phyloP scores from a whole-genome alignment of 37 sponge, comb jelly and placozoan species.

The Agelas oroides region DNA sequence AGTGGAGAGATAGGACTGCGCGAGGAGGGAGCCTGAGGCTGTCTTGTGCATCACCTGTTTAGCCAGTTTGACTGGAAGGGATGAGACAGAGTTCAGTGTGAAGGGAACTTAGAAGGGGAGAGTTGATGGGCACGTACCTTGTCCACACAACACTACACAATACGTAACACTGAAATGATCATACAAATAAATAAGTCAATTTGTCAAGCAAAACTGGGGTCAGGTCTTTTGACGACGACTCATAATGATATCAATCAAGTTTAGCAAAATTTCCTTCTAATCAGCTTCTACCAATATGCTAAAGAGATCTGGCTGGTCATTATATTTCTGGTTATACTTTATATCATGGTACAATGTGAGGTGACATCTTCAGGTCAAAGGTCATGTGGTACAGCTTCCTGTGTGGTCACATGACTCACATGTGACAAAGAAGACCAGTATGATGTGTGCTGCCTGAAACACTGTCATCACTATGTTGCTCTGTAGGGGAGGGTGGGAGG shows the following conservation, averaged over 20 bases:
- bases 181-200: too few species aligned
- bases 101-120: neutral
- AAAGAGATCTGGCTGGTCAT: too few species aligned
- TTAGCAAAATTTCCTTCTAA: too few species aligned
- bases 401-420: constrained; percentile 27
- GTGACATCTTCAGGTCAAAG: too few species aligned
- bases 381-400: too few species aligned
- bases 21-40: constrained; percentile 70
- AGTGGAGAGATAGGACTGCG: constrained; percentile 84
- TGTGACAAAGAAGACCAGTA: constrained; percentile 57
- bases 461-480: constrained; percentile 66
- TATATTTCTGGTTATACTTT: too few species aligned
- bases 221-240: too few species aligned
- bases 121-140: neutral
- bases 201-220: too few species aligned
- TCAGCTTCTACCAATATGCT: too few species aligned
- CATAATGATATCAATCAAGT: too few species aligned
- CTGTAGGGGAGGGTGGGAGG: constrained; percentile 32
- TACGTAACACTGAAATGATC: too few species aligned
- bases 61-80: constrained; percentile 69
- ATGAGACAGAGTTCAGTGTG: neutral
- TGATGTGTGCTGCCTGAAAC: constrained; percentile 39
- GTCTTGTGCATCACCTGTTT: constrained; percentile 75
- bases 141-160: neutral
- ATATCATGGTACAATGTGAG: too few species aligned